phyloP scores from a whole-genome alignment of 2,113 vertebrate genomes.

The Dermatemys mawii region DNA sequence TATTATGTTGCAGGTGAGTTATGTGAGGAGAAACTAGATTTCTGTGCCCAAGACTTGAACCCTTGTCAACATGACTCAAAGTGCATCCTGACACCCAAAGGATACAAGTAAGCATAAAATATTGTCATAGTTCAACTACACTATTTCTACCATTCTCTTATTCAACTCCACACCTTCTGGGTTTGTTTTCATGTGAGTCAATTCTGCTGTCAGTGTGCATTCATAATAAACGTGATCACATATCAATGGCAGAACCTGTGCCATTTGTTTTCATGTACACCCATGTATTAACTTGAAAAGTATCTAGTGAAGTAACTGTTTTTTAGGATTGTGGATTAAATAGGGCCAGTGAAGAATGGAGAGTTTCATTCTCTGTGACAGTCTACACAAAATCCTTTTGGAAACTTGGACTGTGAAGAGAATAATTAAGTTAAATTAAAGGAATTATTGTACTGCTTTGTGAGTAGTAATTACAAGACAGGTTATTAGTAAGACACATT shows the following conservation, averaged over 20 bases:
- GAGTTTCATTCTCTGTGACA: background rate
- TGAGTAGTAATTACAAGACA: conserved; percentile 41
- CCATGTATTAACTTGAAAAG: background rate
- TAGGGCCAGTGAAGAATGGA: background rate
- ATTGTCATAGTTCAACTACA: background rate
- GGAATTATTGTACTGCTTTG: conserved; percentile 40
- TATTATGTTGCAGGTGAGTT: conserved; percentile 87
- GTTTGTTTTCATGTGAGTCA: background rate
- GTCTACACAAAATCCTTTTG: background rate
- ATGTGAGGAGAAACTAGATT: conserved; percentile 97
- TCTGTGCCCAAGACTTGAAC: conserved; percentile 94
- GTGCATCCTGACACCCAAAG: conserved; percentile 90
- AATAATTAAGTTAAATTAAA: conserved; percentile 53
- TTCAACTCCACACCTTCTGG: background rate
- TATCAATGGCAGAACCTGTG: background rate
- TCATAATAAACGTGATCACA: background rate
- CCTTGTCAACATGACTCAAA: conserved; percentile 97
- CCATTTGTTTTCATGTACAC: background rate
- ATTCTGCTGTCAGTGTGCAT: background rate
- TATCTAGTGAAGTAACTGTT: background rate
- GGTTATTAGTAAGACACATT: conserved; percentile 37
- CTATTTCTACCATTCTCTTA: background rate
- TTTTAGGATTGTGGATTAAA: conserved; percentile 21
- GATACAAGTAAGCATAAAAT: conserved; percentile 89
- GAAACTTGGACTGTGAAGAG: conserved; percentile 12